phyloP scores from a whole-genome alignment of 2,797 vertebrate genomes.

The Intellagama lesueurii region DNA sequence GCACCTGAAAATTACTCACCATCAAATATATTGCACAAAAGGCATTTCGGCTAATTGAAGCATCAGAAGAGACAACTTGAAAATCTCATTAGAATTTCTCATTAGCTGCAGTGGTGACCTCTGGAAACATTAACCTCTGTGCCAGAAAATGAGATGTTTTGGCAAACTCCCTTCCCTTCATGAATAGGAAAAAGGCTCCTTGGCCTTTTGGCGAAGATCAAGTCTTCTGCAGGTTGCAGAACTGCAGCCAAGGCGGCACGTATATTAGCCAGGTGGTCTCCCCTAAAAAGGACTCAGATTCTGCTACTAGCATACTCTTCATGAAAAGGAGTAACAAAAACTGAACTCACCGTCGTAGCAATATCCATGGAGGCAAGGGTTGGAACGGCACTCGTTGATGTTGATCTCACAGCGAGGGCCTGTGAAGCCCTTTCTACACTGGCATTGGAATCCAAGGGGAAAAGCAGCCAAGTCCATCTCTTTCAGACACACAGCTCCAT shows the following conservation, averaged over 20 bases:
- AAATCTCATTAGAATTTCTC: conserved; percentile 78
- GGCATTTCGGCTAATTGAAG: conserved; percentile 70
- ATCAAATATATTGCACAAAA: conserved; percentile 63
- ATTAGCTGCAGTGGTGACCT: conserved; percentile 74
- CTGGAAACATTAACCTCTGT: conserved; percentile 69
- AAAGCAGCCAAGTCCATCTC: conserved; percentile 81
- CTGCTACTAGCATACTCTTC: conserved; percentile 45
- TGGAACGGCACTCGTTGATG: conserved; percentile 85
- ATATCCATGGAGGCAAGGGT: conserved; percentile 84
- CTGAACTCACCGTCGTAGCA: conserved; percentile 84
- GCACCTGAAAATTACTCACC: conserved; percentile 65
- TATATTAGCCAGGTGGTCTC: conserved; percentile 48
- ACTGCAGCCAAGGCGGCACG: conserved; percentile 29
- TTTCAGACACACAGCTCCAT: conserved; percentile 80
- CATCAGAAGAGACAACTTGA: conserved; percentile 73
- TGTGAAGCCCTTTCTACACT: conserved; percentile 80
- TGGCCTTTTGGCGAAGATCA: no score
- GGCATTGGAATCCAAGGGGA: conserved; percentile 84
- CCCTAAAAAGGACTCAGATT: conserved; percentile 62
- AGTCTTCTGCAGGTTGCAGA: conserved; percentile 3
- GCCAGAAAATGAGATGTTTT: conserved; percentile 54
- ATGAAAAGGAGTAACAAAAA: conserved; percentile 41
- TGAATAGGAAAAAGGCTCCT: conserved; percentile 17
- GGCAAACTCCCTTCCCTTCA: conserved; percentile 68
- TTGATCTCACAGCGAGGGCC: conserved; percentile 87